phyloP scores from a whole-genome alignment of 2,113 vertebrate genomes.

The Glaucomys volans region DNA sequence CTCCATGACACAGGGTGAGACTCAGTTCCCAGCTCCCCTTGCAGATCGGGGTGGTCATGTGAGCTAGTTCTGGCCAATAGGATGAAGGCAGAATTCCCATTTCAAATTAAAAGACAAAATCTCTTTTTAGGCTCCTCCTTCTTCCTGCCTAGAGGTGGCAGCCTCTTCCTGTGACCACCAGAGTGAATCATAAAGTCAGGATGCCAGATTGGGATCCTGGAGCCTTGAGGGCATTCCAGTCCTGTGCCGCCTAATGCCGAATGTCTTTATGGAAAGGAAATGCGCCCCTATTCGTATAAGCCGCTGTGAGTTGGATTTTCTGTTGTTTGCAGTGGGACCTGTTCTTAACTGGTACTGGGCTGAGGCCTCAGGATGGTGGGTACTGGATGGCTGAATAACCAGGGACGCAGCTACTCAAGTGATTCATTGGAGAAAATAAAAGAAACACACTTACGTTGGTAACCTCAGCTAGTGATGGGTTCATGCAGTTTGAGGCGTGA shows the following conservation, averaged over 20 bases:
- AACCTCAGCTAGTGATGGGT: constrained; percentile 53
- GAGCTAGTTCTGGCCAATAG: neutral
- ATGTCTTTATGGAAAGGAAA: constrained; percentile 23
- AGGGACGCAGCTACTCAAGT: neutral
- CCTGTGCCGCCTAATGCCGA: neutral
- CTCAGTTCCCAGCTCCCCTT: neutral
- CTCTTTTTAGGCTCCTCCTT: neutral
- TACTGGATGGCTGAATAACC: neutral
- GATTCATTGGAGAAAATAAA: constrained; percentile 60
- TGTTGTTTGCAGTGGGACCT: neutral
- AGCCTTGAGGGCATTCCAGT: neutral
- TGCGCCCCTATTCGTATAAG: neutral
- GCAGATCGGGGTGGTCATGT: neutral
- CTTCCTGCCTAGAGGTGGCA: neutral
- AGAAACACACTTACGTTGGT: neutral
- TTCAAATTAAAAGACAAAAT: constrained; percentile 15
- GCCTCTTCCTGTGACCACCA: neutral
- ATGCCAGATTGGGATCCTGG: neutral
- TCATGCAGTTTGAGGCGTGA: constrained; percentile 3
- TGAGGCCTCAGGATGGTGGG: neutral
- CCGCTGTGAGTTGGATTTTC: neutral
- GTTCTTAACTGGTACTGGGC: neutral
- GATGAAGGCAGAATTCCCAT: neutral
- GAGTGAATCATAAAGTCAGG: neutral
- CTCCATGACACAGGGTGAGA: neutral